Conservation (phyloP, 2,113 vertebrate genomes). For the Plectropomus leopardus region DNA sequence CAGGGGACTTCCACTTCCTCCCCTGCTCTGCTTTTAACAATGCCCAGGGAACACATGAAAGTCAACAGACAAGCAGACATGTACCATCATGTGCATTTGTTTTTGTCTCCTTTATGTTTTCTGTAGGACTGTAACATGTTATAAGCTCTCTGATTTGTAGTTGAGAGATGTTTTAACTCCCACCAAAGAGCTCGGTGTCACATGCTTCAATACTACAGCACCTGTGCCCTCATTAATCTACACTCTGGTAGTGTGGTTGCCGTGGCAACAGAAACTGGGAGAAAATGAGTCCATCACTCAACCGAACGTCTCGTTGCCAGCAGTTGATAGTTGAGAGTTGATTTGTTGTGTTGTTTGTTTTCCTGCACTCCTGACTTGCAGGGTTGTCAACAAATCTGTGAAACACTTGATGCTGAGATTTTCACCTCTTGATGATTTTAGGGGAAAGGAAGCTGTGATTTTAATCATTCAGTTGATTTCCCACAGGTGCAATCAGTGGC, state of each 20-base stretch:
- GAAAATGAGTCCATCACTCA: conserved; percentile 60
- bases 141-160: background rate
- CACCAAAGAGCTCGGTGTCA: conserved; percentile 26
- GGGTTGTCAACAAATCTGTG: background rate
- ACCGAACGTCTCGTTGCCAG: conserved; percentile 23
- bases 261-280: conserved; percentile 55
- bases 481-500: conserved; percentile 45
- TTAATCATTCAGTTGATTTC: conserved; percentile 62
- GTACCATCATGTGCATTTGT: background rate
- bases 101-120: background rate
- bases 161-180: conserved; percentile 9
- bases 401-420: conserved; percentile 6
- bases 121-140: background rate
- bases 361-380: background rate
- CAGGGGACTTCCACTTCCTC: conserved; percentile 36
- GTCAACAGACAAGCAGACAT: conserved; percentile 4
- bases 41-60: background rate
- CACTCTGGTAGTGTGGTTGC: conserved; percentile 61
- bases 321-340: conserved; percentile 25
- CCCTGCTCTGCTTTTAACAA: conserved; percentile 30
- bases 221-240: conserved; percentile 63
- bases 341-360: conserved; percentile 17
- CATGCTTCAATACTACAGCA: conserved; percentile 33
- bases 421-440: conserved; percentile 19
- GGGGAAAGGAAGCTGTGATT: conserved; percentile 29